These are phyloP conservation scores for Macrobrachium rosenbergii DNA, from an alignment of 1,140 invertebrate species.

Conservation along the genomic window DNA sequence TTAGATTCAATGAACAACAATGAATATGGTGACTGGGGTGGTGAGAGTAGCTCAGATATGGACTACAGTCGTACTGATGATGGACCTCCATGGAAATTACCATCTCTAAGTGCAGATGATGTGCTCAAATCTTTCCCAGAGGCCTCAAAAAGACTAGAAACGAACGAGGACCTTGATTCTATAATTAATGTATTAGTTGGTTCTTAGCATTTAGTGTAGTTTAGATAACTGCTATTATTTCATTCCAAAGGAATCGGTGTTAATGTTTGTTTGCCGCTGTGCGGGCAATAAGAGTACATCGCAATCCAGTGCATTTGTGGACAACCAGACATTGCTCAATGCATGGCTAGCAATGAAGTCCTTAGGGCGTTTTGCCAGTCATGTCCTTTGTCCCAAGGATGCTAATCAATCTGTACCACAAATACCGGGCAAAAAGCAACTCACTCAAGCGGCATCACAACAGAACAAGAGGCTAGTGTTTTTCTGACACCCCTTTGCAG, in stretches of 20 bases:
- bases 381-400: constrained; percentile 54
- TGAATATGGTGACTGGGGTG: constrained; percentile 73
- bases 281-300: constrained; percentile 55
- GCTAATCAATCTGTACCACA: constrained; percentile 29
- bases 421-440: too few relatives aligned
- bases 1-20: constrained; percentile 86
- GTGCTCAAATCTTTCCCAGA: constrained; percentile 74
- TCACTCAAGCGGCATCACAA: too few relatives aligned
- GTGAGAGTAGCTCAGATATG: constrained; percentile 42
- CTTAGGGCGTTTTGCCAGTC: constrained; percentile 39
- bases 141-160: constrained; percentile 63
- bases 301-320: constrained; percentile 60
- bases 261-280: constrained; percentile 46
- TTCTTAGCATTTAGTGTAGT: constrained; percentile 65
- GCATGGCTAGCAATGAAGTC: constrained; percentile 38
- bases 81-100: constrained; percentile 67
- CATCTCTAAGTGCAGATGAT: constrained; percentile 79
- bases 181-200: constrained; percentile 65
- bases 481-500: too few relatives aligned
- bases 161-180: constrained; percentile 65
- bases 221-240: constrained; percentile 47
- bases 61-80: constrained; percentile 50
- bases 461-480: too few relatives aligned
- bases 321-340: constrained; percentile 61
- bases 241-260: constrained; percentile 62